These are phyloP conservation scores for Macroramphosus scolopax DNA, from an alignment of 2,797 vertebrate genomes.

Conservation along the genomic window DNA sequence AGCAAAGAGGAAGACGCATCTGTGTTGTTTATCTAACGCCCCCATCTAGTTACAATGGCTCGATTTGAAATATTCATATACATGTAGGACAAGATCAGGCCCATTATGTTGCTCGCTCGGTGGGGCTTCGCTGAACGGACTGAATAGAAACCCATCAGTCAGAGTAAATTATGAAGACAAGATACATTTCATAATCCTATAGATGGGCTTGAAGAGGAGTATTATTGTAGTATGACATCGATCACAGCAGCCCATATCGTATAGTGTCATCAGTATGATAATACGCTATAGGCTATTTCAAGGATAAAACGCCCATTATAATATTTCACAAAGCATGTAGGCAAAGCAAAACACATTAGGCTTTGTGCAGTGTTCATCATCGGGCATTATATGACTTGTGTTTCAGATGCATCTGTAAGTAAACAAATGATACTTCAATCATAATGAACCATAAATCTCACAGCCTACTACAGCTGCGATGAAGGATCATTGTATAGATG, in stretches of 20 bases:
- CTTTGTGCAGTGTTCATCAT: conserved; percentile 46
- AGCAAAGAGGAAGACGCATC: conserved; percentile 67
- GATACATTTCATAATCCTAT: conserved; percentile 73
- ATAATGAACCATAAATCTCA: conserved; percentile 43
- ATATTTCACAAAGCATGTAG: conserved; percentile 66
- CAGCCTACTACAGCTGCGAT: conserved; percentile 5
- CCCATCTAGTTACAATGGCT: conserved; percentile 66
- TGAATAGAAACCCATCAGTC: conserved; percentile 69
- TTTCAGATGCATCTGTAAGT: conserved; percentile 43
- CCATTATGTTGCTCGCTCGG: conserved; percentile 69
- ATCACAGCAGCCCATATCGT: conserved; percentile 54
- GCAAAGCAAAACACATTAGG: conserved; percentile 65
- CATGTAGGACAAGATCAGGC: conserved; percentile 74
- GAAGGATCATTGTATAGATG: no score
- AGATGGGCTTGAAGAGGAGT: conserved; percentile 67
- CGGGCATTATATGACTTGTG: conserved; percentile 43
- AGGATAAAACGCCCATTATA: conserved; percentile 73
- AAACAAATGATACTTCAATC: conserved; percentile 32
- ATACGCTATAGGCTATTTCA: conserved; percentile 70
- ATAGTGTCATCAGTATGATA: conserved; percentile 71
- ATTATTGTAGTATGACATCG: conserved; percentile 65
- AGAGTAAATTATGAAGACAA: conserved; percentile 73
- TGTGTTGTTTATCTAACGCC: conserved; percentile 69
- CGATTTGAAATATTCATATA: conserved; percentile 77
- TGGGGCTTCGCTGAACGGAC: conserved; percentile 59